Conservation (phyloP, 2,888 invertebrate species). For the Elegia similella region DNA sequence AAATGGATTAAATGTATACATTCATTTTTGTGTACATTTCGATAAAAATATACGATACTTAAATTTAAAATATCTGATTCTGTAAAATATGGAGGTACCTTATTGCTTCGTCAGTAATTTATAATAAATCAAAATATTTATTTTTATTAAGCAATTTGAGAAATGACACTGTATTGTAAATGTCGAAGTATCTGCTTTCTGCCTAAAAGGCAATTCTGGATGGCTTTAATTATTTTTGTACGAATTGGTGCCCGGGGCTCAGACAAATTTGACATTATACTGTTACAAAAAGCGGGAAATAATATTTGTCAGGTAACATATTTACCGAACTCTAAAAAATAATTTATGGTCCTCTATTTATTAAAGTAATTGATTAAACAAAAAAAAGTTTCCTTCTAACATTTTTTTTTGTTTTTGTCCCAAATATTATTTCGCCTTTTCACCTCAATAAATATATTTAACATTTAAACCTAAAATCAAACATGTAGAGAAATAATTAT, state of each 20-base stretch:
- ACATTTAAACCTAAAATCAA: too few species aligned
- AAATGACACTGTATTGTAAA: too few species aligned
- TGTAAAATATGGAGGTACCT: not conserved
- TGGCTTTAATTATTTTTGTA: conserved; percentile 6
- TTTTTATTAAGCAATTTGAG: not conserved
- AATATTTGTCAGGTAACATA: too few species aligned
- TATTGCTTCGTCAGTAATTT: not conserved
- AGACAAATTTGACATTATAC: not conserved
- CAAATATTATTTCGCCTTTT: too few species aligned
- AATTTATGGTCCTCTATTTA: too few species aligned
- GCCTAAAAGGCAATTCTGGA: not conserved
- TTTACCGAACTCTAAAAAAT: too few species aligned
- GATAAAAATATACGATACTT: not conserved
- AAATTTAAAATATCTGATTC: not conserved
- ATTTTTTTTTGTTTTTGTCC: too few species aligned
- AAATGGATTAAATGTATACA: not conserved
- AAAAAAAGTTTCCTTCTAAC: too few species aligned
- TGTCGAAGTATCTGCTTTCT: not conserved
- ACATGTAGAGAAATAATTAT: too few species aligned
- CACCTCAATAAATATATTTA: too few species aligned
- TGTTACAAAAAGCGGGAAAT: too few species aligned
- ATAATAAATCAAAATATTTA: not conserved
- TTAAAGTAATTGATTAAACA: too few species aligned
- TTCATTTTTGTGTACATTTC: not conserved
- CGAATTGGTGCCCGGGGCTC: not conserved